Percentiles rank a stretch among this genome's conserved stretches.
These are phyloP conservation scores for Calephelis virginiensis DNA, from an alignment of 1,140 invertebrate species.

Conservation along the genomic window DNA sequence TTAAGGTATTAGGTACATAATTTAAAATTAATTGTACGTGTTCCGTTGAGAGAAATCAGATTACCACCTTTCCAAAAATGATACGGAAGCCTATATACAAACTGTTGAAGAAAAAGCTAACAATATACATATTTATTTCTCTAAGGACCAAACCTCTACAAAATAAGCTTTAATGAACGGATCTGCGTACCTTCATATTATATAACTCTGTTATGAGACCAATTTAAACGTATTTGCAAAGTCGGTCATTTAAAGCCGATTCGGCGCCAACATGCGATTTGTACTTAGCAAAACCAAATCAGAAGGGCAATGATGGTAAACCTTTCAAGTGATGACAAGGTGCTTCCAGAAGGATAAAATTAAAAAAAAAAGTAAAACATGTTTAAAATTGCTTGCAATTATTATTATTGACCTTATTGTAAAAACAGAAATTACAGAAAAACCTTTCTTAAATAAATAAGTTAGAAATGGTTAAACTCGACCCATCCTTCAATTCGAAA, in stretches of 20 bases:
- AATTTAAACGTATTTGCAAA: not conserved
- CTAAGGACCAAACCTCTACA: constrained; percentile 3
- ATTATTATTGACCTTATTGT: too few species aligned
- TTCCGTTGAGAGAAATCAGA: constrained; percentile 41
- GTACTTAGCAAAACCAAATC: too few species aligned
- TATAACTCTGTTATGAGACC: not conserved
- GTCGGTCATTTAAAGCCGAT: too few species aligned
- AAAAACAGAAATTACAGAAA: too few species aligned
- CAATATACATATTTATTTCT: constrained; percentile 4
- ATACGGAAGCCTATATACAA: constrained; percentile 38
- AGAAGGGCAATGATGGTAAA: too few species aligned
- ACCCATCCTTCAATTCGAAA: not conserved
- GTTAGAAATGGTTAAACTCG: too few species aligned
- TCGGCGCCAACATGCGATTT: too few species aligned
- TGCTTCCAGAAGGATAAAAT: too few species aligned
- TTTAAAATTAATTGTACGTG: constrained; percentile 60
- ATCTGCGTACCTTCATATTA: not conserved
- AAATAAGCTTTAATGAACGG: constrained; percentile 5
- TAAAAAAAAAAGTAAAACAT: too few species aligned
- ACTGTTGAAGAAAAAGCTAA: constrained; percentile 25
- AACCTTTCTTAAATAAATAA: too few species aligned
- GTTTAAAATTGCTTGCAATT: too few species aligned
- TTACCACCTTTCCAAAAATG: constrained; percentile 29
- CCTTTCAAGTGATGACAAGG: too few species aligned
- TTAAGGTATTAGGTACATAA: constrained; percentile 63